Base-by-base conservation (phyloP, 2,113 vertebrate species). In the Pungitius pungitius region DNA sequence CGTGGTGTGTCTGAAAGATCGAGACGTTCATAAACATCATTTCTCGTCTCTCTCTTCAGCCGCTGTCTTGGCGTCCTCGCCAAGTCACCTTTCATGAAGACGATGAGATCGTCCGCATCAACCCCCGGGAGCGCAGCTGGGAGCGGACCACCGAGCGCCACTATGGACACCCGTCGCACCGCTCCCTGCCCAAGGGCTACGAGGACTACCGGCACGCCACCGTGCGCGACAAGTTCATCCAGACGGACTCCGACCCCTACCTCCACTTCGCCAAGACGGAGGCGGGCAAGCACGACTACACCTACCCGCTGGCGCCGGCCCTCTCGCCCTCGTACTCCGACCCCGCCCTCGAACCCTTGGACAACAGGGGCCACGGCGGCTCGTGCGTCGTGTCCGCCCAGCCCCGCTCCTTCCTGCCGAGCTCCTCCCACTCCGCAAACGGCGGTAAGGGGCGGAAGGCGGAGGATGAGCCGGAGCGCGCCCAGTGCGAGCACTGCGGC, bases 81-180 rank as follows among this genome's bases (percentile, higher is more conserved):
- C 97, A 96, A 1, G 95, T 96, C 90, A 98, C 94, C 89, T 97
- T 99, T 64, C 95, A 95, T 0, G 96, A 98, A 3, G 96, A 99
- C 0, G 97, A 99, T 85, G 97, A 99, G 85, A 96, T 99, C 1
- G 97, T 99, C 42, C 96, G 98, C 24, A 99, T 99, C 93, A 99
- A 99, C 86, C 98, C 98, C 6, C 92, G 97, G 47, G 97, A 99
- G 80, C 95, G 95, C 90, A 94, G 94, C 86, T 98, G 92, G 92
- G 92, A 92, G 80, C 83, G 64, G 24, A 55, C 67, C 63, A 66
- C 78, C 0, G 90, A 93, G 51, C 86, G 65, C 0, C 75, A 73
- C 39, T 75, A 77, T 0, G 89, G 82, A 4, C 86, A 80, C 3
- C 83, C 43, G 11, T 62, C 75, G 0, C 96, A 99, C 49, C 96